A percentile compares a stretch with the other conserved stretches of the same genome.
phyloP scores from a whole-genome alignment of 2,113 vertebrate species.

The Tachysurus fulvidraco region DNA sequence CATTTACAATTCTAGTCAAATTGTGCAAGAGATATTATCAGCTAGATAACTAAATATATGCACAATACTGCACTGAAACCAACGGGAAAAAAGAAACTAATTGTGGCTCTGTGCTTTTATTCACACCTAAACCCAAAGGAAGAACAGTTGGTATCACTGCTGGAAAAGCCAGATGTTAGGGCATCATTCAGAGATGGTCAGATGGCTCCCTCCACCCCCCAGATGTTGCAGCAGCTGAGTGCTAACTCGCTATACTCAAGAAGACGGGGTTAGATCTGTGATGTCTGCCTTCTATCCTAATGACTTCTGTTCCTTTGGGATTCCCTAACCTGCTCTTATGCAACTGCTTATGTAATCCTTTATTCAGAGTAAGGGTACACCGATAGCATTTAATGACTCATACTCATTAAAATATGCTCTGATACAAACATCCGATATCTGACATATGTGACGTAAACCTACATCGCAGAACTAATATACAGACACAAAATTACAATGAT shows the following conservation, averaged over 20 bases:
- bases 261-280: neutral
- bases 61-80: neutral
- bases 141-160: conserved; percentile 13
- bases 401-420: neutral
- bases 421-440: neutral
- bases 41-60: neutral
- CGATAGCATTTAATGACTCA: neutral
- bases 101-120: neutral
- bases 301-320: conserved; percentile 29
- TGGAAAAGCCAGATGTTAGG: conserved; percentile 35
- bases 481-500: neutral
- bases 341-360: neutral
- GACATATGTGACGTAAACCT: neutral
- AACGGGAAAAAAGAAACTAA: neutral
- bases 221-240: conserved; percentile 26
- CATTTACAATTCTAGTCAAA: neutral
- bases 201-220: conserved; percentile 8
- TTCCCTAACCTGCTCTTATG: conserved; percentile 12
- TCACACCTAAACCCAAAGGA: neutral
- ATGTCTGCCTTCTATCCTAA: conserved; percentile 33
- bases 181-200: conserved; percentile 6
- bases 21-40: neutral
- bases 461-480: neutral
- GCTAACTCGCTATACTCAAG: conserved; percentile 4
- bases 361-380: neutral